These are phyloP conservation scores for Zaprionus vittiger DNA, from an alignment of 1,140 invertebrate genomes.

Conservation along the genomic window DNA sequence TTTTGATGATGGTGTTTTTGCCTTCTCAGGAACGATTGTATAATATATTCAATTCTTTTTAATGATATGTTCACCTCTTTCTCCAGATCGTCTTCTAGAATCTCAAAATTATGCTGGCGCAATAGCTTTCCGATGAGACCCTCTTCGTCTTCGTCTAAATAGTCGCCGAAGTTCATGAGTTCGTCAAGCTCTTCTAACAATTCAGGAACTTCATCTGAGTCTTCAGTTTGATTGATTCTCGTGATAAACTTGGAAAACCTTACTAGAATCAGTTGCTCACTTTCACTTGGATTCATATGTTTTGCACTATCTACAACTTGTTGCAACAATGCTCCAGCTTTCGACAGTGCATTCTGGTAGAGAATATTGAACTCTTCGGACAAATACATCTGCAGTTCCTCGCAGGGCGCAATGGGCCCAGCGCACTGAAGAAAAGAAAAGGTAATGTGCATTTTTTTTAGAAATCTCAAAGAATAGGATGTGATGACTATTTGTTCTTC, in stretches of 20 bases:
- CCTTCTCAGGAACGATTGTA: background rate
- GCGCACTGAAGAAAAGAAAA: background rate
- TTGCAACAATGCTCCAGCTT: constrained; percentile 39
- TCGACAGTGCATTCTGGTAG: constrained; percentile 1
- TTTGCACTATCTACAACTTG: constrained; percentile 41
- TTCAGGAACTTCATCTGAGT: constrained; percentile 25
- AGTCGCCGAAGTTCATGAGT: constrained; percentile 9
- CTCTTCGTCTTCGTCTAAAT: constrained; percentile 12
- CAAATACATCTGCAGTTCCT: constrained; percentile 35
- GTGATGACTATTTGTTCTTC: too few species aligned
- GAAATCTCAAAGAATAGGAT: too few species aligned
- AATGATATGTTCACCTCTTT: background rate
- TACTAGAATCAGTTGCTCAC: constrained; percentile 13
- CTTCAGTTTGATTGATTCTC: constrained; percentile 18
- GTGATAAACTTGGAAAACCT: constrained; percentile 24
- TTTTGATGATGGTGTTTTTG: background rate
- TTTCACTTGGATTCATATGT: constrained; percentile 9
- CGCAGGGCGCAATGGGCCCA: constrained; percentile 26
- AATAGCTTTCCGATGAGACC: constrained; percentile 27
- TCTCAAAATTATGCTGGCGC: constrained; percentile 32
- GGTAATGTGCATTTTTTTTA: background rate
- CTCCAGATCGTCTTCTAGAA: constrained; percentile 24
- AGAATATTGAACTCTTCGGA: constrained; percentile 23
- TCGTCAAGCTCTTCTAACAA: constrained; percentile 19
- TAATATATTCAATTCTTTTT: constrained; percentile 16